These are phyloP conservation scores for Volucella inflata DNA, from an alignment of 2,888 invertebrate species.

Conservation along the genomic window DNA sequence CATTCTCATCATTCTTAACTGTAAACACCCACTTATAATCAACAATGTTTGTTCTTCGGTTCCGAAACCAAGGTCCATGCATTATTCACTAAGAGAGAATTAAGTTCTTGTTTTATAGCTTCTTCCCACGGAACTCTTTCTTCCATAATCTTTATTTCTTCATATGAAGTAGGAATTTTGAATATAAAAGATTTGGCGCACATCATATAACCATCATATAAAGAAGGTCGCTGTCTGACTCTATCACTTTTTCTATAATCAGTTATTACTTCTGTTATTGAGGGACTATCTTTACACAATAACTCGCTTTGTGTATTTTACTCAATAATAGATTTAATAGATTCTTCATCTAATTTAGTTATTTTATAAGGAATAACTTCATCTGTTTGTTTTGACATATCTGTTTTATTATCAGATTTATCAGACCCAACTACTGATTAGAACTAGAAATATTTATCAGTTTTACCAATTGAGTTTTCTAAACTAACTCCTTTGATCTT, in stretches of 20 bases:
- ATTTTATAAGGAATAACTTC: slow-evolving; percentile 34
- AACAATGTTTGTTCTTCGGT: slow-evolving; percentile 70
- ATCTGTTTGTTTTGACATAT: slow-evolving; percentile 31
- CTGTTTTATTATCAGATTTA: slow-evolving; percentile 36
- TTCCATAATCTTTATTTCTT: slow-evolving; percentile 62
- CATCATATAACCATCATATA: slow-evolving; percentile 56
- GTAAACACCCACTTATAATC: slow-evolving; percentile 76
- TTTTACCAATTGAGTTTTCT: slow-evolving; percentile 70
- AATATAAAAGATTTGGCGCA: slow-evolving; percentile 54
- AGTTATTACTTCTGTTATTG: neutral
- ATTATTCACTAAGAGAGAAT: slow-evolving; percentile 66
- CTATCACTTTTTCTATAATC: slow-evolving; percentile 37
- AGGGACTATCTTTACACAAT: neutral
- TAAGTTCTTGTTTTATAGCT: slow-evolving; percentile 72
- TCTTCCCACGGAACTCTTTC: slow-evolving; percentile 65
- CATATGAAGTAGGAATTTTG: slow-evolving; percentile 61
- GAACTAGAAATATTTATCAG: slow-evolving; percentile 27
- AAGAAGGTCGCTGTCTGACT: slow-evolving; percentile 26
- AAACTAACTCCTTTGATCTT: slow-evolving; percentile 49
- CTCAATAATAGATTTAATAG: slow-evolving; percentile 13
- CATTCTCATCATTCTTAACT: slow-evolving; percentile 63
- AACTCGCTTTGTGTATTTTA: slow-evolving; percentile 8
- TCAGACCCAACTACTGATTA: slow-evolving; percentile 47
- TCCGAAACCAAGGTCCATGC: slow-evolving; percentile 67
- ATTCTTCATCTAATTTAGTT: slow-evolving; percentile 24